phyloP scores from a whole-genome alignment of 2,888 invertebrate species.

The Tachina grossa region DNA sequence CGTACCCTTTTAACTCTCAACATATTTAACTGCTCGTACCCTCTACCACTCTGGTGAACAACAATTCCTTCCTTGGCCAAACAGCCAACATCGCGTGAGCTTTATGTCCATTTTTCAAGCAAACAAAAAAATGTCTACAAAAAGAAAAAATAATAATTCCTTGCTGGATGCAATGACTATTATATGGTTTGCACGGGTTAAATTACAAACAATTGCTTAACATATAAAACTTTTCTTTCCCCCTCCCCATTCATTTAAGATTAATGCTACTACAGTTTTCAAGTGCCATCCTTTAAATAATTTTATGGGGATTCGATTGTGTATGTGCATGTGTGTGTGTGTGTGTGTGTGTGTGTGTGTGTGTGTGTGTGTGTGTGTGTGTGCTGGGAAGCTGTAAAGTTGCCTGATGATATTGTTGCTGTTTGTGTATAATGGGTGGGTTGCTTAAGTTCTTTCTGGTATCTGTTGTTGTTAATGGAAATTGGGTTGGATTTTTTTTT shows the following conservation, averaged over 20 bases:
- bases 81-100: constrained; percentile 54
- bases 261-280: constrained; percentile 25
- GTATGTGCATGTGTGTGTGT: neutral
- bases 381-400: constrained; percentile 80
- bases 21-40: neutral
- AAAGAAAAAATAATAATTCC: neutral
- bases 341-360: constrained; percentile 63
- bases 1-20: neutral
- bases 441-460: constrained; percentile 44
- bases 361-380: constrained; percentile 61
- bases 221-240: neutral
- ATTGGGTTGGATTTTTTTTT: constrained; percentile 17
- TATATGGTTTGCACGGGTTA: constrained; percentile 64
- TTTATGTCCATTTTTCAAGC: constrained; percentile 29
- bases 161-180: constrained; percentile 55
- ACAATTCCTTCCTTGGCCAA: constrained; percentile 17
- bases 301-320: constrained; percentile 56
- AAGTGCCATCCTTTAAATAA: constrained; percentile 75
- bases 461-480: constrained; percentile 31
- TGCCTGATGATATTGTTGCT: constrained; percentile 74
- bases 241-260: neutral
- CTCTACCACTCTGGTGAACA: constrained; percentile 19
- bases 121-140: neutral
- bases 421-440: constrained; percentile 49
- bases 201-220: constrained; percentile 51